Percentiles rank a stretch among this genome's conserved stretches.
Evolutionary conservation across 2,797 vertebrate species (phyloP).

Genomic region (Denticeps clupeoides): DNA sequence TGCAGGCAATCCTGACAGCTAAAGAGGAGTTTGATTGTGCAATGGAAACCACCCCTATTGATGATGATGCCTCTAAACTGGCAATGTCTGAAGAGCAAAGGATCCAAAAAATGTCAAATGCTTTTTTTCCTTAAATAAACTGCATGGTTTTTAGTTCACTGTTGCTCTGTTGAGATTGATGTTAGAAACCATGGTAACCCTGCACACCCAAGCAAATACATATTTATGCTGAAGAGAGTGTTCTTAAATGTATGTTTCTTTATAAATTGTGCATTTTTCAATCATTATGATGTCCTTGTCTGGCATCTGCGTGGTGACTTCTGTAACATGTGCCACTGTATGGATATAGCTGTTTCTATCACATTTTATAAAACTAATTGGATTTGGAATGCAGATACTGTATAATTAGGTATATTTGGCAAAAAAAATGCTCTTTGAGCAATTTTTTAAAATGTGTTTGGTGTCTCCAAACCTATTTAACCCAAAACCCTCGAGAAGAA

Average conservation of each 20-base stretch:
- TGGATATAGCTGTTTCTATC: constrained; percentile 31
- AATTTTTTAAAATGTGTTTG: no score
- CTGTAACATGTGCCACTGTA: constrained; percentile 50
- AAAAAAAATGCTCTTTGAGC: no score
- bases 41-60: no score
- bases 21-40: no score
- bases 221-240: constrained; percentile 15
- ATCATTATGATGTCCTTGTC: constrained; percentile 29
- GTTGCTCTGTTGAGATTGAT: constrained; percentile 33
- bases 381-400: no score
- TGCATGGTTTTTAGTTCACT: constrained; percentile 36
- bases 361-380: constrained; percentile 3
- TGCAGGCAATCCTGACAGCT: no score
- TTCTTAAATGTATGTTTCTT: neutral
- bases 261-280: constrained; percentile 1
- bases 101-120: neutral
- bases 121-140: constrained; percentile 23
- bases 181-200: constrained; percentile 46
- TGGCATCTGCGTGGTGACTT: constrained; percentile 36
- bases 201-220: constrained; percentile 43
- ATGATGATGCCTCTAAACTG: neutral
- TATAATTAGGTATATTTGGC: no score
- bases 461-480: no score
- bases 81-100: neutral
- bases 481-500: no score